Evolutionary conservation across 2,113 vertebrate species (phyloP).

Genomic region (Solenodon paradoxus): DNA sequence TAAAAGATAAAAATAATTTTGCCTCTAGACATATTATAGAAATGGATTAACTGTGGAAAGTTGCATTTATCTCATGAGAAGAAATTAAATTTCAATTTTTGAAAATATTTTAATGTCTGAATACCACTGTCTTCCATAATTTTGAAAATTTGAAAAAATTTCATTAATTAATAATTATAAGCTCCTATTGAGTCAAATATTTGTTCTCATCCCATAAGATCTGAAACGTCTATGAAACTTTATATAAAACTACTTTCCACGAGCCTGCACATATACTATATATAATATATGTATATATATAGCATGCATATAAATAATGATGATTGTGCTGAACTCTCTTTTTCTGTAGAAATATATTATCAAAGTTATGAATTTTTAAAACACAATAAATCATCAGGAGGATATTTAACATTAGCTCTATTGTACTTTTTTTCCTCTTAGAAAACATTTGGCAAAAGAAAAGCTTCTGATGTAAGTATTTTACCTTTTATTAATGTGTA

Average conservation of each 20-base stretch:
- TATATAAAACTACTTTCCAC: neutral
- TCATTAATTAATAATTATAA: neutral
- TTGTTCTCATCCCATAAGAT: neutral
- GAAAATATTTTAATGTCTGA: neutral
- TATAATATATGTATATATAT: neutral
- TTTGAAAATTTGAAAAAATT: slow-evolving; percentile 36
- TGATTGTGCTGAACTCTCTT: neutral
- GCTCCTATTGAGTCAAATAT: neutral
- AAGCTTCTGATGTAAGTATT: neutral
- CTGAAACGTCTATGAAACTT: neutral
- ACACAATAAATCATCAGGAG: neutral
- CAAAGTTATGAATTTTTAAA: neutral
- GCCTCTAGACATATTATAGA: neutral
- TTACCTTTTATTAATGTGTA: neutral
- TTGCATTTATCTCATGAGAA: neutral
- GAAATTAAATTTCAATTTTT: neutral
- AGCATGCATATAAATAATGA: no score
- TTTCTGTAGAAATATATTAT: neutral
- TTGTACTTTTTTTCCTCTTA: neutral
- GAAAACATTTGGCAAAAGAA: neutral
- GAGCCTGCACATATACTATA: neutral
- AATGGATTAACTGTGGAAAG: neutral
- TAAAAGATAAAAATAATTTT: neutral
- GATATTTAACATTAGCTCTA: neutral
- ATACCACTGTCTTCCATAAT: neutral